Base-by-base conservation (phyloP, 2,888 invertebrate genomes). In the Drosophila hawaiiensis region DNA sequence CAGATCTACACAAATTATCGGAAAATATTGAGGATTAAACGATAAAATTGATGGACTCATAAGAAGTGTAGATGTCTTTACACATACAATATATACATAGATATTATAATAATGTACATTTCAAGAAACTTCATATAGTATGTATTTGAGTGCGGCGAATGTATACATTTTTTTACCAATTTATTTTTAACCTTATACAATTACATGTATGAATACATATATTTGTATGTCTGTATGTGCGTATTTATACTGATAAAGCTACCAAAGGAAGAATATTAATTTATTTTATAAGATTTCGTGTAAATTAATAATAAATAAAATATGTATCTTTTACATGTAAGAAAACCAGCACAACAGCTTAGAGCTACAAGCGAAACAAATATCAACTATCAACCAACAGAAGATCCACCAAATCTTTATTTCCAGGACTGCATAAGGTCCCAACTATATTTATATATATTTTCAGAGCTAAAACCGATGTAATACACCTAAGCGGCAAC, bases 1-100 rank as follows among this genome's bases (percentile, higher is more conserved):
- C 97, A 80, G 97, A 97, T 93, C 95, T 97, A 83, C 97, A 97
- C 94, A 96, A 96, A 93, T 94, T 97, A 78, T 93, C 93, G 68
- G 87, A 87, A 72, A 81, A 73, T 76, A 76, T 69, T 72, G 80
- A 72, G 68, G 90, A 87, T 78, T 87, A 90, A 90, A 75, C 61
- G 73, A 68, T 56, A 39, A 63, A 62, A 60, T 81, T 37, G 53
- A 60, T 80, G 43, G 60, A 73, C 65, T 69, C 66, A 68, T 67
- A 75, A 61, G 65, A 71, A 72, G 68, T 54, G 68, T 64, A 68
- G 65, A 63, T 39, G 60, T 63, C 69, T 85, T 73, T 79, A 85
- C 70, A 82, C 64, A 78, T 71, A 61, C 71, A 76, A 73, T 41
- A 56, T 39, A 61, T 31, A 53, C 53, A 79, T 79, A 79, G 78